Evolutionary conservation across 2,113 vertebrate genomes (phyloP).

Genomic region (Cygnus buccinator): DNA sequence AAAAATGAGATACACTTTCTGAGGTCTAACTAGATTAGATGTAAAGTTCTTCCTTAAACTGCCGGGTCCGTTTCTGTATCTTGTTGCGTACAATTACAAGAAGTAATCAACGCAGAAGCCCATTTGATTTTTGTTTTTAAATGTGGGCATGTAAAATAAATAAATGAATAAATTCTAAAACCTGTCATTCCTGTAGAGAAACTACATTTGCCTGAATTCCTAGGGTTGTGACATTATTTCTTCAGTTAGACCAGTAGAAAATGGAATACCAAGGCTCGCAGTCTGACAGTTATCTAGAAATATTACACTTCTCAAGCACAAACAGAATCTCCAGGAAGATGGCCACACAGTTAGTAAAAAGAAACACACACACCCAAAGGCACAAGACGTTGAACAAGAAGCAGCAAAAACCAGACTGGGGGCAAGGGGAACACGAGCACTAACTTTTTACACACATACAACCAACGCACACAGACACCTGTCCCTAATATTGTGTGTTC

Average conservation of each 20-base stretch:
- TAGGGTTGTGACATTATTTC: not conserved
- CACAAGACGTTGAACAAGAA: not conserved
- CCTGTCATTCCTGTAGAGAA: not conserved
- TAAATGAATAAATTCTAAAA: not conserved
- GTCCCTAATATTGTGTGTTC: not conserved
- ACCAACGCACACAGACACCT: not conserved
- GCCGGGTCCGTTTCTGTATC: not conserved
- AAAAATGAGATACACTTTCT: not conserved
- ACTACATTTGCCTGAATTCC: not conserved
- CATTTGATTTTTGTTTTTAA: not conserved
- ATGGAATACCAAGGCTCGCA: not conserved
- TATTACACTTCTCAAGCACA: not conserved
- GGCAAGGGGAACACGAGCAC: accelerated
- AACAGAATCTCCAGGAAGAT: not conserved
- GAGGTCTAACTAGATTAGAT: not conserved
- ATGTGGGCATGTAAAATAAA: not conserved
- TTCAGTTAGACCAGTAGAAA: not conserved
- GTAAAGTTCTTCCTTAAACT: not conserved
- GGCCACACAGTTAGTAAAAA: not conserved
- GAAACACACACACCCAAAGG: not conserved
- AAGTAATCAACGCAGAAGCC: not conserved
- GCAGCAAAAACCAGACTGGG: not conserved
- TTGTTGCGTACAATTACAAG: not conserved
- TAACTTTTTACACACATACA: not conserved
- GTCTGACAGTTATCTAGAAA: not conserved